phyloP scores from a whole-genome alignment of 1,140 invertebrate genomes.

The Drosophila mauritiana region DNA sequence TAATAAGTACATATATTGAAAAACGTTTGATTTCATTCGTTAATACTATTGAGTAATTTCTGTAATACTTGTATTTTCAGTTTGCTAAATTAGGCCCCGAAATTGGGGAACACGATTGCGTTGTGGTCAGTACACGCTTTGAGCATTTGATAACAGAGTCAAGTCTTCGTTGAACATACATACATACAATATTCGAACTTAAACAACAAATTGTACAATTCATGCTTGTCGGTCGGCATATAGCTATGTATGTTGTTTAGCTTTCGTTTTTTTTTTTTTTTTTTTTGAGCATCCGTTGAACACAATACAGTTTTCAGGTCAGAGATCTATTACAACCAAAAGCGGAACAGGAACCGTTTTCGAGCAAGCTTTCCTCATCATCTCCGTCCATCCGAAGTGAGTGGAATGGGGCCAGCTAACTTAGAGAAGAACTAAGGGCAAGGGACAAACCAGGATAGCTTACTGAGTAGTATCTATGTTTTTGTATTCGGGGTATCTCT shows the following conservation, averaged over 20 bases:
- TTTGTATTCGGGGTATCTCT: conserved; percentile 13
- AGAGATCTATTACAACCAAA: conserved; percentile 59
- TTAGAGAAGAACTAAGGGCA: conserved; percentile 9
- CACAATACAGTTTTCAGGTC: conserved; percentile 65
- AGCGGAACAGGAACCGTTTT: conserved; percentile 34
- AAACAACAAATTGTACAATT: conserved; percentile 33
- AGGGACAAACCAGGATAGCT: conserved; percentile 5
- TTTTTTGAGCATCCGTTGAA: conserved; percentile 69
- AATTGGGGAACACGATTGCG: conserved; percentile 34
- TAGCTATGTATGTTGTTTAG: conserved; percentile 14
- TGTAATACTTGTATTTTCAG: conserved; percentile 45
- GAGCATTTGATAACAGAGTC: conserved; percentile 46
- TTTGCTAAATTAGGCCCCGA: conserved; percentile 32
- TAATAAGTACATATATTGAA: conserved; percentile 61
- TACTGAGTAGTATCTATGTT: conserved; percentile 3
- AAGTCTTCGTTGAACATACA: conserved; percentile 57
- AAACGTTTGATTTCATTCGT: conserved; percentile 60
- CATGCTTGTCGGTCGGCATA: conserved; percentile 34
- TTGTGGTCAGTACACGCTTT: conserved; percentile 60
- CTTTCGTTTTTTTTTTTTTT: too few species aligned
- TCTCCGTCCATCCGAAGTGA: neutral
- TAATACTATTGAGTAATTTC: conserved; percentile 74
- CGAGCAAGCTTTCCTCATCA: conserved; percentile 1
- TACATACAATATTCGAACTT: conserved; percentile 20
- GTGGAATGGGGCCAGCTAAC: neutral